Percentiles rank a stretch among this genome's conserved stretches.
Evolutionary conservation across 2,797 vertebrate genomes (phyloP).

Genomic region (Crenuchus spilurus): DNA sequence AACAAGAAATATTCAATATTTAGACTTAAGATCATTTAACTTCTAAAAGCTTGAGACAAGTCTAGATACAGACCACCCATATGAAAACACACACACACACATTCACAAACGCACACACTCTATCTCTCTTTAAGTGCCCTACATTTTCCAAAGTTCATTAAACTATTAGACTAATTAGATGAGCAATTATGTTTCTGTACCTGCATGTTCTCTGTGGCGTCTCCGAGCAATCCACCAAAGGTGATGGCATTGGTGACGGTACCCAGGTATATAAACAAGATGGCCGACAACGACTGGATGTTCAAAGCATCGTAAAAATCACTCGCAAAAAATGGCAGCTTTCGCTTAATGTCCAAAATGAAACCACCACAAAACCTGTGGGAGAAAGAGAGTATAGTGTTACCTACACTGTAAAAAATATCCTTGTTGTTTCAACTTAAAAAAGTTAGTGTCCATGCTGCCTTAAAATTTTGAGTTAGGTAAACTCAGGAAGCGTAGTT

Average conservation of each 20-base stretch:
- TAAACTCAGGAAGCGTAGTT: too few species aligned
- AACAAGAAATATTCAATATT: too few species aligned
- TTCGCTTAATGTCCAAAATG: slow-evolving; percentile 92
- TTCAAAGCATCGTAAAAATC: slow-evolving; percentile 94
- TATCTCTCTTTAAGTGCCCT: background rate
- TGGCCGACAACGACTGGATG: slow-evolving; percentile 94
- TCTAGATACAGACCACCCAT: too few species aligned
- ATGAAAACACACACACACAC: too few species aligned
- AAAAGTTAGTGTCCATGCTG: too few species aligned
- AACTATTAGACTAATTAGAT: background rate
- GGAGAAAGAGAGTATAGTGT: background rate
- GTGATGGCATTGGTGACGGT: slow-evolving; percentile 99
- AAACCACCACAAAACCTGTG: slow-evolving; percentile 93
- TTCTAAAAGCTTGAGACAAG: too few species aligned
- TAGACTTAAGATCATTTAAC: too few species aligned
- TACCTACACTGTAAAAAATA: too few species aligned
- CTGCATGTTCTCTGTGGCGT: slow-evolving; percentile 99
- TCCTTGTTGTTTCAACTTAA: too few species aligned
- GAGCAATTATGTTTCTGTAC: slow-evolving; percentile 65
- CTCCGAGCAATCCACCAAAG: slow-evolving; percentile 94
- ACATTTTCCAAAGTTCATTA: background rate
- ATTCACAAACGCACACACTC: background rate
- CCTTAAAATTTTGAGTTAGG: too few species aligned
- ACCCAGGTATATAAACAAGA: slow-evolving; percentile 96
- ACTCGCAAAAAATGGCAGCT: slow-evolving; percentile 92